Base-by-base conservation (phyloP, 2,888 invertebrate genomes). In the Polydrusus tereticollis region DNA sequence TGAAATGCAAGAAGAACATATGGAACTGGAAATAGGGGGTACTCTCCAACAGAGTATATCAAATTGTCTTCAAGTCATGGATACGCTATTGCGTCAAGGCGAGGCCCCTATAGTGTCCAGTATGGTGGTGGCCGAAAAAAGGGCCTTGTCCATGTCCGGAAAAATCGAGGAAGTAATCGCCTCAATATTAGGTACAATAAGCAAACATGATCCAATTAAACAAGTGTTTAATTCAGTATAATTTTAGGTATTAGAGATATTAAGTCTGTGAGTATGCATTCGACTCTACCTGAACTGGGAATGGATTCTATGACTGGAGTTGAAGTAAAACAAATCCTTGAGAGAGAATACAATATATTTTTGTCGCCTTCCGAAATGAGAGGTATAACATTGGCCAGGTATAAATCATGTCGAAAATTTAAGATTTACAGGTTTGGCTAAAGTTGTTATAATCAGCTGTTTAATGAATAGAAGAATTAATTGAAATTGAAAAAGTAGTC, bases 261-360 rank as follows among this genome's bases (percentile, higher is more conserved):
- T 81, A 94, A 92, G 85, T 89, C 89, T 0, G 89, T 91, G 0
- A 92, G 93, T 50, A 88, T 90, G 73, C 90, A 91, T 80, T 89
- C 91, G 0, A 90, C 92, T 0, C 87, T 99, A 1, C 94, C 95
- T 0, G 98, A 98, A 83, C 87, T 99, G 75, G 98, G 98, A 36
- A 94, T 99, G 92, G 98, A 99, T 86, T 98, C 98, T 1, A 91
- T 98, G 88, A 98, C 97, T 96, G 96, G 95, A 0, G 95, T 97
- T 0, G 98, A 99, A 86, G 96, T 99, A 77, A 97, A 97, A 79
- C 97, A 97, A 85, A 93, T 93, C 0, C 85, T 97, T 1, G 97
- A 97, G 84, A 88, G 96, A 78, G 95, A 96, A 83, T 97, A 93
- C 82, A 96, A 97, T 81, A 87, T 98, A 64, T 91, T 92, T 82